Evolutionary conservation across 2,797 vertebrate genomes (phyloP), one percentile per base, ranked within the genome.

Genomic region (Echiichthys vipera): DNA sequence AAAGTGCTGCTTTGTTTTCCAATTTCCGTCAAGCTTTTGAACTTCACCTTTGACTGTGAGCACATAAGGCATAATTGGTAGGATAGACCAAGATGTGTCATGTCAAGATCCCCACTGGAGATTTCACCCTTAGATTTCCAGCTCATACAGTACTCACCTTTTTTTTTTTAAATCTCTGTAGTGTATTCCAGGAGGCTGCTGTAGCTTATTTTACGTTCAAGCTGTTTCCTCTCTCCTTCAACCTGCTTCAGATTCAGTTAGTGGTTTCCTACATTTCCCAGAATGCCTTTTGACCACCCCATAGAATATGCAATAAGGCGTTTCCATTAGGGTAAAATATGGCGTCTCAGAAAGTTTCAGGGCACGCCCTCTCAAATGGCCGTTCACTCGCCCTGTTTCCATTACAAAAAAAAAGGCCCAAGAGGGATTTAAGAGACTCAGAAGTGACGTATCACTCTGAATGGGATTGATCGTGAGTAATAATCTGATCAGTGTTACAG

Each of bases 211-310:
- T 56, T 25, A 43, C 22, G n/a, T 20, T 67, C 20, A 18, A 40
- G 25, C 22, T 25, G 24, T 40, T 50, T 68, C 18, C 27, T 59
- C 14, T 57, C n/a, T 45, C 11, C 20, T 17, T 54, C 22, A 57
- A 45, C 39, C 1, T 10, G n/a, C n/a, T 49, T 65, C 46, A 67
- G 10, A 24, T 29, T 68, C 43, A 43, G 61, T 51, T 29, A 25
- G 2, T 22, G n/a, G 65, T 54, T 47, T 67, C 72, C 65, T 79
- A 54, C 62, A 51, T 58, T 67, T 83, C 73, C 81, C 71, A 80
- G 37, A 74, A 71, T 73, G 18, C 68, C 20, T 40, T 47, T 58
- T 58, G 49, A 77, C 39, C 75, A 42, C 67, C 29, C 1, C 8
- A 24, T 22, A 62, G 6, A 74, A 29, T 46, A 49, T 57, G 36